Base-by-base conservation (phyloP, 2,797 vertebrate genomes). In the Leuciscus waleckii region DNA sequence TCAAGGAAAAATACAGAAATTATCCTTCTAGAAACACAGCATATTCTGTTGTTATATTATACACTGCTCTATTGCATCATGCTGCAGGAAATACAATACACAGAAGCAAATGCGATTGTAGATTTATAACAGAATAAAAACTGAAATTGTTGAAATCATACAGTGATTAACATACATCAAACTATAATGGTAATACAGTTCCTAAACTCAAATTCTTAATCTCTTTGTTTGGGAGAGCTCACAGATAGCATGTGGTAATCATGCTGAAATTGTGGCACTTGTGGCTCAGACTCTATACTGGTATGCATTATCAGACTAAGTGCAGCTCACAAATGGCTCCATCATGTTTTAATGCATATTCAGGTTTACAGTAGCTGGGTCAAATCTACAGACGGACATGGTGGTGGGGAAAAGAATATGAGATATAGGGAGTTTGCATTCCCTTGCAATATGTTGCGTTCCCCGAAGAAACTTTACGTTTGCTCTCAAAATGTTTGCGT, bases 11-110 rank as follows among this genome's bases (percentile, higher is more conserved):
- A 69, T 21, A 69, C 65, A 78, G 58, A 49, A 78, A 69, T 84
- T 6, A 19, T 83, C n/a, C 61, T 37, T 76, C 29, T 37, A 65
- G 46, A 68, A 68, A 77, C 35, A 67, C 41, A 19, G 23, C 16
- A 1, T 77, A 67, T 43, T 73, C 43, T 32, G 19, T 46, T 46
- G 29, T 77, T 58, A 84, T 77, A 58, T 51, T 68, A 26, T 35
- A 21, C 9, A 10, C 61, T 78, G 35, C 37, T 77, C 82, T 46
- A 69, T 84, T 84, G 63, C 74, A 78, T 77, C 82, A 84, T 54
- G 37, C 46, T 68, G 63, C 7, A 69, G 82, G 82, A 84, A 84
- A 69, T 77, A 77, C 82, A 77, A 77, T 32, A 37, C 61, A n/a
- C 29, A 3, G 58, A 51, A 83, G 82, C 63, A 78, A 84, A 56